Percentiles rank a stretch among this genome's conserved stretches.
Conservation (phyloP, 1,140 invertebrate species). For the Tetramorium alpestre region DNA sequence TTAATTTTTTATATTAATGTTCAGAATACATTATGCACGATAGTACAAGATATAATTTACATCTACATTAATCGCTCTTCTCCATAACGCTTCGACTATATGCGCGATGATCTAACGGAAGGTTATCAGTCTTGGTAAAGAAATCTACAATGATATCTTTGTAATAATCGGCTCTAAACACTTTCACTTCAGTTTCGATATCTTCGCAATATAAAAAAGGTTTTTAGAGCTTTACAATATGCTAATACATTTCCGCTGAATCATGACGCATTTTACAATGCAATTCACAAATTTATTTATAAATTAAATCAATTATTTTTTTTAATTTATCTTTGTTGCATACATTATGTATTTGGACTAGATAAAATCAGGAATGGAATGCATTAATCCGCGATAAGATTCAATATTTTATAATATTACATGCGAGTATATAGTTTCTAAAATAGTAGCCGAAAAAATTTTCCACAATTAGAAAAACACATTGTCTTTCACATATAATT, state of each 20-base stretch:
- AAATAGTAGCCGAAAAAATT: neutral
- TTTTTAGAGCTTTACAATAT: slow-evolving; percentile 2
- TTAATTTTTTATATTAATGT: slow-evolving; percentile 44
- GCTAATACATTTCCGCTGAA: neutral
- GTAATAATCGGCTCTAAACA: neutral
- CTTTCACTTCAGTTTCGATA: slow-evolving; percentile 8
- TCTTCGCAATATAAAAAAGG: neutral
- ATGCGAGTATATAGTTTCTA: neutral
- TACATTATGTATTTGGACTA: slow-evolving; percentile 61
- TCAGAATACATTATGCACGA: slow-evolving; percentile 57
- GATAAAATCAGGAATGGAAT: slow-evolving; percentile 61
- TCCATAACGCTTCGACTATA: slow-evolving; percentile 22
- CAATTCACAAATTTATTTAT: slow-evolving; percentile 20
- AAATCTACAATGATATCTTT: slow-evolving; percentile 37
- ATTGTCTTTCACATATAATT: neutral
- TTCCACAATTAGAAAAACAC: neutral
- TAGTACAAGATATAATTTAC: slow-evolving; percentile 58
- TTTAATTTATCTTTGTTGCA: slow-evolving; percentile 20
- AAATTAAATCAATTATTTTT: slow-evolving; percentile 42
- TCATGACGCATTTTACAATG: slow-evolving; percentile 5
- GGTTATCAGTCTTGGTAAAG: slow-evolving; percentile 61
- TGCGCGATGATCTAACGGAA: slow-evolving; percentile 53
- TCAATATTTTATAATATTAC: slow-evolving; percentile 29
- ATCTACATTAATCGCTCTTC: slow-evolving; percentile 44
- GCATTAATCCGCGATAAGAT: slow-evolving; percentile 38